A percentile compares a stretch with the other conserved stretches of the same genome.
Conservation (phyloP, 2,888 invertebrate genomes). For the Epiblema foenella region DNA sequence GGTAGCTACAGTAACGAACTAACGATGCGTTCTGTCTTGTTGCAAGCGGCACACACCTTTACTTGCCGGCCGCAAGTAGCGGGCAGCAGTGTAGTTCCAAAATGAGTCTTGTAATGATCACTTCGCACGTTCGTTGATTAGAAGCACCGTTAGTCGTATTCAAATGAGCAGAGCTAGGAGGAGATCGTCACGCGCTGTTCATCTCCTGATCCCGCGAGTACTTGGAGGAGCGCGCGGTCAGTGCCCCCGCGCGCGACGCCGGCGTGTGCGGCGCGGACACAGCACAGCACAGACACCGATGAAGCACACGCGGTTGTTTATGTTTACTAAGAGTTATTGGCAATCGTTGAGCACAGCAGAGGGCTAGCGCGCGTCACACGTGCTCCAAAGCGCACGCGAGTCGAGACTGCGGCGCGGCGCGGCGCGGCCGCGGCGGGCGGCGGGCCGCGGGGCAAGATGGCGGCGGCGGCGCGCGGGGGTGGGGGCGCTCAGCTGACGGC, state of each 20-base stretch:
- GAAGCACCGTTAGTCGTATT: slow-evolving; percentile 46
- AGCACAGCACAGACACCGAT: slow-evolving; percentile 35
- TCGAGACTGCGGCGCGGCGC: slow-evolving; percentile 26
- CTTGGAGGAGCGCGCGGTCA: slow-evolving; percentile 62
- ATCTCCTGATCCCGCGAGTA: slow-evolving; percentile 34
- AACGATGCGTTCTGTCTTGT: neutral
- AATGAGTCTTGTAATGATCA: neutral
- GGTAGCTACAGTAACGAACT: neutral
- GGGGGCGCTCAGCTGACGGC: slow-evolving; percentile 46
- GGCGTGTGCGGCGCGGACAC: slow-evolving; percentile 41
- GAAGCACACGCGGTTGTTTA: slow-evolving; percentile 27
- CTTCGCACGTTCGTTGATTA: slow-evolving; percentile 33
- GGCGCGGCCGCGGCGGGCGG: neutral
- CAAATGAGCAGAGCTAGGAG: slow-evolving; percentile 44
- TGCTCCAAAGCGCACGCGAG: slow-evolving; percentile 7
- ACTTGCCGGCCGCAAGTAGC: neutral
- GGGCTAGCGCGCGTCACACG: neutral
- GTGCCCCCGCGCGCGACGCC: slow-evolving; percentile 56
- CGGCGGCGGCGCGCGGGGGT: slow-evolving; percentile 4
- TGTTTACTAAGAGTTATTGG: slow-evolving; percentile 27
- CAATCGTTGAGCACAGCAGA: slow-evolving; percentile 30
- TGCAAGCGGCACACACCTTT: neutral
- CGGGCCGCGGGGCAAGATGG: neutral
- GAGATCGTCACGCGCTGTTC: slow-evolving; percentile 50
- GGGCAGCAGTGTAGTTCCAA: neutral